Base-by-base conservation (phyloP, 2,113 vertebrate species). In the Halichoeres trimaculatus region DNA sequence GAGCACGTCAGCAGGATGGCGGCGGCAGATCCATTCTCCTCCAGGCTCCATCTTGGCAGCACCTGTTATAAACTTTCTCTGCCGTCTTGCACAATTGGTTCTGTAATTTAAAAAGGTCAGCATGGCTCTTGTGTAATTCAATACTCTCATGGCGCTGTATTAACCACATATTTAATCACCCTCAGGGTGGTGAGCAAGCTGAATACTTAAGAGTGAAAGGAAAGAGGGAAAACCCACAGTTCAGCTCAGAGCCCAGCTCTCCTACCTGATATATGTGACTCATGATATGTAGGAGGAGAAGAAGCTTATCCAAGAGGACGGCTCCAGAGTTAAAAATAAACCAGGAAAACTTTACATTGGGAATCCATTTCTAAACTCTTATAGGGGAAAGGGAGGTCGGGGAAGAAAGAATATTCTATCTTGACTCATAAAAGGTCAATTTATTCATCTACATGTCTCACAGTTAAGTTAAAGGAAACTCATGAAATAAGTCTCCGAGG, bases 61-160 rank as follows among this genome's bases (percentile, higher is more conserved):
- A 81, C 87, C 87, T 84, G 87, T 89, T 93, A 91, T 90, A 87
- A 92, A 92, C 86, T 83, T 85, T 88, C 86, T 74, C 72, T 48
- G 70, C 80, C 77, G 90, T 90, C 89, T 83, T 81, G 85, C 91
- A 90, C 92, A 91, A 93, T 92, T 91, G 90, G 76, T 86, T 92
- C 85, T 81, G 88, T 93, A 93, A 94, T 94, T 94, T 90, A 89
- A 88, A 94, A 94, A 94, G 93, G 94, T 94, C 92, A 94, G 84
- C 84, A 51, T 69, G 85, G 86, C 91, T 90, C 81, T 78, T 59
- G 86, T 74, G 83, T 94, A 93, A 94, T 94, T 94, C 91, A 93
- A 89, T 93, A 91, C 87, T 89, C 91, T 92, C 86, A 87, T 85
- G 85, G 85, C 61, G 88, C 89, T 85, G 84, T 90, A 92, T 91